phyloP scores from a whole-genome alignment of 2,113 vertebrate species.

The Gobiocypris rarus region DNA sequence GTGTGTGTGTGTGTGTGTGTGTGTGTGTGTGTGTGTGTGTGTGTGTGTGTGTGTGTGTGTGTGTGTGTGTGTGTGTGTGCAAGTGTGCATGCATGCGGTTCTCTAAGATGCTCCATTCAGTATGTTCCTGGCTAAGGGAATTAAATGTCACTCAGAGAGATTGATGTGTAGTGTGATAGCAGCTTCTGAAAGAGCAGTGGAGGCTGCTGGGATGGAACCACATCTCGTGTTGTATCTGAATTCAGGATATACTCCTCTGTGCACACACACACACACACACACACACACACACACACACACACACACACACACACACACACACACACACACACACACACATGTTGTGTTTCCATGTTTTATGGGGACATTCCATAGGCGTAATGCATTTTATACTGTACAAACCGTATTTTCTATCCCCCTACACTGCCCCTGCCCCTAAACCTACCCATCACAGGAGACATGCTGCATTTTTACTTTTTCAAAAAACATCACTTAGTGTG shows the following conservation, averaged over 20 bases:
- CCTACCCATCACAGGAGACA: too few species aligned
- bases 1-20: slow-evolving; percentile 45
- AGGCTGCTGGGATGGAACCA: slow-evolving; percentile 55
- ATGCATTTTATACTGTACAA: too few species aligned
- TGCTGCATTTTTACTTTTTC: too few species aligned
- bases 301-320: background rate
- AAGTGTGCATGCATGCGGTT: slow-evolving; percentile 37
- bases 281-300: background rate
- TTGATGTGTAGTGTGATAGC: slow-evolving; percentile 76
- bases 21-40: slow-evolving; percentile 44
- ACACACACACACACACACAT: background rate
- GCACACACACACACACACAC: background rate
- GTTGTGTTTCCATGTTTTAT: too few species aligned
- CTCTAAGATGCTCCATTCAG: slow-evolving; percentile 44
- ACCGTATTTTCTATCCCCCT: too few species aligned
- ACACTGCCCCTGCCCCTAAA: too few species aligned
- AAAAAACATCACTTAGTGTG: too few species aligned
- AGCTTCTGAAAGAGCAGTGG: slow-evolving; percentile 61
- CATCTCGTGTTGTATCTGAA: slow-evolving; percentile 48
- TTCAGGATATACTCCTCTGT: slow-evolving; percentile 42
- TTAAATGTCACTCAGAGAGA: slow-evolving; percentile 78
- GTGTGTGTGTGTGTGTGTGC: slow-evolving; percentile 44
- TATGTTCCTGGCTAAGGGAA: slow-evolving; percentile 70
- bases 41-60: slow-evolving; percentile 44
- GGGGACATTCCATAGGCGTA: too few species aligned